Conservation (phyloP, 2,797 vertebrate genomes). For the Sarcophilus harrisii region DNA sequence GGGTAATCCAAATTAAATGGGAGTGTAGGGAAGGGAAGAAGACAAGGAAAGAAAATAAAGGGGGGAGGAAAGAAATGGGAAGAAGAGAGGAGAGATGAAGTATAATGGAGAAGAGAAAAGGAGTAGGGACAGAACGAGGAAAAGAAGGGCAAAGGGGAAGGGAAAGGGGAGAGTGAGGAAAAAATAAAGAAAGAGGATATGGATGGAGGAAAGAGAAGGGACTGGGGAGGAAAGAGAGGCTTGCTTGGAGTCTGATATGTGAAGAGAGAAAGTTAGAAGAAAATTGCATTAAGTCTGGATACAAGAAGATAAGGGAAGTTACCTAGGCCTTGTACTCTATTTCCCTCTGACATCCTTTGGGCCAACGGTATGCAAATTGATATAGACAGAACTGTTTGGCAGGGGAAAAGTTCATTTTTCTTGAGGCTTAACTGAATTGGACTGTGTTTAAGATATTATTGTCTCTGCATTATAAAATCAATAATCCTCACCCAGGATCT, state of each 20-base stretch:
- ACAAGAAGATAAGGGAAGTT: not conserved
- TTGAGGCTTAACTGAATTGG: conserved; percentile 55
- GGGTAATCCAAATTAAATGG: not conserved
- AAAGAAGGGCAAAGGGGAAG: no score
- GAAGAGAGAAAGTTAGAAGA: not conserved
- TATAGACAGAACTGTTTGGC: conserved; percentile 1
- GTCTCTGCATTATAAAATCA: conserved; percentile 70
- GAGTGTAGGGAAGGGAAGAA: not conserved
- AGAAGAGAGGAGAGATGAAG: not conserved
- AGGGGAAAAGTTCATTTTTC: conserved; percentile 50
- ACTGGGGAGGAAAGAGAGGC: conserved; percentile 13
- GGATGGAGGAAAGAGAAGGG: not conserved
- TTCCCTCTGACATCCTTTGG: not conserved
- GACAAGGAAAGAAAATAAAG: not conserved
- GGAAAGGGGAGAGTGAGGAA: not conserved
- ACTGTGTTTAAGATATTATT: conserved; percentile 66
- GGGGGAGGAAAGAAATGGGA: not conserved
- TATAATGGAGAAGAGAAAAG: not conserved
- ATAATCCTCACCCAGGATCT: conserved; percentile 63
- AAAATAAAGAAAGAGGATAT: not conserved
- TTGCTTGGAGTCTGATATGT: not conserved
- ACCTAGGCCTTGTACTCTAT: not conserved
- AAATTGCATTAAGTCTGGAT: not conserved
- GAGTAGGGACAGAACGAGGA: no score
- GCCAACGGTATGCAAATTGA: not conserved